These are phyloP conservation scores for Chauna torquata DNA, from an alignment of 2,113 vertebrate genomes.

Conservation along the genomic window DNA sequence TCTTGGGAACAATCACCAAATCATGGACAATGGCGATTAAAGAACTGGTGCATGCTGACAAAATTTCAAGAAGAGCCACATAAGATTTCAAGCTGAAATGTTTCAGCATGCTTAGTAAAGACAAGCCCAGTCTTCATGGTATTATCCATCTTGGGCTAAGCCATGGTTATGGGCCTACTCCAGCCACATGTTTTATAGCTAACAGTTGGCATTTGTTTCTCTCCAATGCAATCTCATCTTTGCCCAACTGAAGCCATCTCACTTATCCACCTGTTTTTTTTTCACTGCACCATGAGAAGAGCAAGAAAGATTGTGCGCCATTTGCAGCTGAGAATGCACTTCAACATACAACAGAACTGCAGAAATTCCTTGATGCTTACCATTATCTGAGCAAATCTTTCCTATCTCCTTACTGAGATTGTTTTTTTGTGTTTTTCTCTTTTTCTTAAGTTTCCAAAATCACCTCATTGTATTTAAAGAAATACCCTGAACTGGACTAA, in stretches of 20 bases:
- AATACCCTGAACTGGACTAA: conserved; percentile 35
- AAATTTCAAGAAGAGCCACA: background rate
- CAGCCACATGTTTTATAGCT: background rate
- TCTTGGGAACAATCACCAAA: background rate
- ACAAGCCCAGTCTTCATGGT: background rate
- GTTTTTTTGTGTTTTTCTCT: background rate
- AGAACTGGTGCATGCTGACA: background rate
- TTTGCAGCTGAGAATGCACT: conserved; percentile 73
- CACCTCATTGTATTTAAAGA: conserved; percentile 50
- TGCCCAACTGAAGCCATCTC: background rate
- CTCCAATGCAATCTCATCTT: background rate
- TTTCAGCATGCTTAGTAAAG: background rate
- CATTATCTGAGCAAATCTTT: conserved; percentile 15
- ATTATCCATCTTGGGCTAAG: background rate
- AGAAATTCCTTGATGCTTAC: conserved; percentile 16
- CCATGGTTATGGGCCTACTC: accelerated
- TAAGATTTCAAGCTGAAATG: background rate
- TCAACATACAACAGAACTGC: conserved; percentile 58
- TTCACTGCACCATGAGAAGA: conserved; percentile 17
- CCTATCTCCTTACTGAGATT: background rate
- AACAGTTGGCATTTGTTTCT: background rate
- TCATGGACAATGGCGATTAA: background rate
- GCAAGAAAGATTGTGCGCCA: conserved; percentile 50
- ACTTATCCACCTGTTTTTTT: background rate
- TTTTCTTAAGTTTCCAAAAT: conserved; percentile 54